These are phyloP conservation scores for Alectura lathami DNA, from an alignment of 2,113 vertebrate species.

Conservation along the genomic window DNA sequence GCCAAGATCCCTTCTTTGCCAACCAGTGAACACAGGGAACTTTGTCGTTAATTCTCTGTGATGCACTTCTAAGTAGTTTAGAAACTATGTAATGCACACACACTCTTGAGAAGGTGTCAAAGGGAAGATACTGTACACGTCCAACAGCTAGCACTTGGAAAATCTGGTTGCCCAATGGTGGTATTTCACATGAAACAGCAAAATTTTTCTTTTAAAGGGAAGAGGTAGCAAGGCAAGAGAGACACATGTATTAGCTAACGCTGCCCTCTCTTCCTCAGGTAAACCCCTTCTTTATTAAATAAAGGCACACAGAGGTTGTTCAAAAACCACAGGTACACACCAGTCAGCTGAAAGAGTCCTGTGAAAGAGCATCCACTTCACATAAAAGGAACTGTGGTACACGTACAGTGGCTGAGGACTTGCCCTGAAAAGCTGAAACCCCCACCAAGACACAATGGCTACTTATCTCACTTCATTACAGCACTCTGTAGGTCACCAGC, in stretches of 20 bases:
- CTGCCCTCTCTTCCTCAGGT: not conserved
- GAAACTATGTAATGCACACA: not conserved
- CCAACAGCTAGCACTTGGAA: not conserved
- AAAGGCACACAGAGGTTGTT: not conserved
- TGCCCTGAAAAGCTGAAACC: not conserved
- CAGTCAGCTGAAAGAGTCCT: not conserved
- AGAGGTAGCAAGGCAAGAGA: not conserved
- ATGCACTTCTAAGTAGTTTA: not conserved
- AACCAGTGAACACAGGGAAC: not conserved
- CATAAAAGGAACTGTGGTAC: not conserved
- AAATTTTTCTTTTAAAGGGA: not conserved
- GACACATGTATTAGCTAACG: not conserved
- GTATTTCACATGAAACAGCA: rapidly evolving
- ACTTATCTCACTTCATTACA: not conserved
- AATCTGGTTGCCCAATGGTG: not conserved
- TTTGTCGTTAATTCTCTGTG: not conserved
- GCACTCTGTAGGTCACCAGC: not conserved
- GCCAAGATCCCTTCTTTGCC: not conserved
- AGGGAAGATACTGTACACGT: not conserved
- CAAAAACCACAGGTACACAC: not conserved
- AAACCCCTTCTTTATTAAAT: not conserved
- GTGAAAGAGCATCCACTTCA: not conserved
- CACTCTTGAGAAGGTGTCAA: not conserved
- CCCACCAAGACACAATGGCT: rapidly evolving
- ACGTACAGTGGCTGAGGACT: not conserved